Percentiles rank a stretch among this genome's conserved stretches.
Conservation (phyloP, 2,797 vertebrate genomes). For the Takifugu rubripes region DNA sequence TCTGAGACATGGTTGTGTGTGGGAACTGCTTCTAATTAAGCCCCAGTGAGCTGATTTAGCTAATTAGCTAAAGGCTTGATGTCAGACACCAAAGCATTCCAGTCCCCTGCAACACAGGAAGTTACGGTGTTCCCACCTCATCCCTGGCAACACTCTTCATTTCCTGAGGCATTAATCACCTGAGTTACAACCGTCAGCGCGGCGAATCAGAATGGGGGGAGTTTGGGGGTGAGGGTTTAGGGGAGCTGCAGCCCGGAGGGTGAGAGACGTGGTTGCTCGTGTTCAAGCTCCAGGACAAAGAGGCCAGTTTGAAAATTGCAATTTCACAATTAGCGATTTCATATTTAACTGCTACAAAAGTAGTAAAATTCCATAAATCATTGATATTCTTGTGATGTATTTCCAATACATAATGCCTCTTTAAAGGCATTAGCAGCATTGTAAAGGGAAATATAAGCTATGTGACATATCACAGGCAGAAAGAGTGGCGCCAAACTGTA, state of each 20-base stretch:
- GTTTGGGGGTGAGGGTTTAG: not conserved
- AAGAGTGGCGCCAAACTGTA: not conserved
- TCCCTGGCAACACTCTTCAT: conserved; percentile 69
- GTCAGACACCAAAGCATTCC: conserved; percentile 70
- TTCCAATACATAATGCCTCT: no score
- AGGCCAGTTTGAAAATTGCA: conserved; percentile 15
- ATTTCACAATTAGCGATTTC: not conserved
- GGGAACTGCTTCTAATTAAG: conserved; percentile 77
- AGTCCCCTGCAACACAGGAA: conserved; percentile 61
- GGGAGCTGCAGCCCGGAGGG: conserved; percentile 22
- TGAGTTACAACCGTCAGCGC: conserved; percentile 55
- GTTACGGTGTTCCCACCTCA: conserved; percentile 56
- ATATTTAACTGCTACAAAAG: not conserved
- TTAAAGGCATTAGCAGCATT: no score
- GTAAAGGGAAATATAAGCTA: not conserved
- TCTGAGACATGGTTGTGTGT: conserved; percentile 70
- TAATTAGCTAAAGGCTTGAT: conserved; percentile 75
- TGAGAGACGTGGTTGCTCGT: conserved; percentile 23
- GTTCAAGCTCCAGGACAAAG: conserved; percentile 21
- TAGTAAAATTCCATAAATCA: no score
- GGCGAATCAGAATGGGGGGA: conserved; percentile 29
- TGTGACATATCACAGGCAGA: not conserved
- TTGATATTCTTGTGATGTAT: no score
- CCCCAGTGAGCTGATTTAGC: conserved; percentile 78
- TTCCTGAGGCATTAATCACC: conserved; percentile 73